phyloP scores from a whole-genome alignment of 2,113 vertebrate species.

The Columba livia region DNA sequence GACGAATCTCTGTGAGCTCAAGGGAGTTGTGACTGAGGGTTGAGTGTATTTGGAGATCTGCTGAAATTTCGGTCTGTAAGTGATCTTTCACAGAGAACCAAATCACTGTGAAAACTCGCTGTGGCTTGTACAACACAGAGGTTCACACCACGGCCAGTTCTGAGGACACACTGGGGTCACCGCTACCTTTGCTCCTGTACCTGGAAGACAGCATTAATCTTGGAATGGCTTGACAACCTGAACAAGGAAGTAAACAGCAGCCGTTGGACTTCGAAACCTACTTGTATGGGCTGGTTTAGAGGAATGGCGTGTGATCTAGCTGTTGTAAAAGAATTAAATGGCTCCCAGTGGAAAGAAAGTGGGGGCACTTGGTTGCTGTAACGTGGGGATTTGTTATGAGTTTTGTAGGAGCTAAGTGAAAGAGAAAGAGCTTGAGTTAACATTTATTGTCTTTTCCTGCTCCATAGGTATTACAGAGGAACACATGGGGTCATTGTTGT shows the following conservation, averaged over 20 bases:
- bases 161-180: not conserved
- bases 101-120: not conserved
- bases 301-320: not conserved
- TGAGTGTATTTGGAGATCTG: conserved; percentile 48
- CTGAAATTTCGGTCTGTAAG: not conserved
- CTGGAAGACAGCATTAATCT: not conserved
- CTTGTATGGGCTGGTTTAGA: not conserved
- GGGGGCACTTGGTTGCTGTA: not conserved
- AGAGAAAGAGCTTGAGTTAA: not conserved
- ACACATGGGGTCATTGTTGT: conserved; percentile 98
- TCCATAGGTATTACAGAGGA: conserved; percentile 92
- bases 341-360: not conserved
- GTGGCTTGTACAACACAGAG: not conserved
- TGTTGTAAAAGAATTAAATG: not conserved
- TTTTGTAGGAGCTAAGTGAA: not conserved
- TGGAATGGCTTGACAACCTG: not conserved
- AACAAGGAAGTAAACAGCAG: not conserved
- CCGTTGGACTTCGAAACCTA: not conserved
- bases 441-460: not conserved
- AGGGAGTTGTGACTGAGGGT: conserved; percentile 12
- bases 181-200: not conserved
- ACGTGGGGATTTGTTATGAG: not conserved
- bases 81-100: not conserved
- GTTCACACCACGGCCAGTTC: not conserved
- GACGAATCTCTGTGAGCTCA: conserved; percentile 6